phyloP scores from a whole-genome alignment of 2,797 vertebrate species.

The Myripristis jacobus region DNA sequence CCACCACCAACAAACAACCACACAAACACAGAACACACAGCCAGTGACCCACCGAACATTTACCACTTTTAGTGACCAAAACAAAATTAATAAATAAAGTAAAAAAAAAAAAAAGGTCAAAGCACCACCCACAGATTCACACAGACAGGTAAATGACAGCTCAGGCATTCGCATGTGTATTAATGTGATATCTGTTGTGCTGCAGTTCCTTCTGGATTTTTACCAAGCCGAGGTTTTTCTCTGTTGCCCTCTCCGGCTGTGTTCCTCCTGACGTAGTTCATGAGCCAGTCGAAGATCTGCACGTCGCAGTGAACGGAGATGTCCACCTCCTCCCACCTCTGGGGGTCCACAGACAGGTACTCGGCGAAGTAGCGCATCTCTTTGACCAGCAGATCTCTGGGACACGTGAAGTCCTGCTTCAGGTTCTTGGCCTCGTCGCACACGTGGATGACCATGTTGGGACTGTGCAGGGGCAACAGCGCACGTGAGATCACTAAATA shows the following conservation, averaged over 20 bases:
- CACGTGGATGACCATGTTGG: conserved; percentile 98
- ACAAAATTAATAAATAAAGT: no score
- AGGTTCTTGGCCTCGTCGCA: conserved; percentile 98
- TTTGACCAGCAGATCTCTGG: conserved; percentile 93
- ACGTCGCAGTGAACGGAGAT: conserved; percentile 98
- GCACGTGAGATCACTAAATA: background rate
- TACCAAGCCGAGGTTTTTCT: conserved; percentile 92
- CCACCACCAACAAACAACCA: conserved; percentile 56
- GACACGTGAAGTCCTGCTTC: conserved; percentile 96
- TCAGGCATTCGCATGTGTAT: conserved; percentile 33
- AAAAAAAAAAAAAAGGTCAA: conserved; percentile 11
- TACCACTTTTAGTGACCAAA: conserved; percentile 35
- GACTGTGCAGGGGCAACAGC: conserved; percentile 77
- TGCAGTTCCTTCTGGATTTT: background rate
- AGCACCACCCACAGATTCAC: conserved; percentile 19
- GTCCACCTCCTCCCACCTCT: conserved; percentile 98
- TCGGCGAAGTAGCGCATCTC: conserved; percentile 99
- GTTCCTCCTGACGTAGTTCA: conserved; percentile 95
- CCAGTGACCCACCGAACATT: conserved; percentile 55
- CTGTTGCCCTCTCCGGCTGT: conserved; percentile 81
- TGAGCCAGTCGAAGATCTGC: conserved; percentile 99
- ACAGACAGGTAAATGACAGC: conserved; percentile 39
- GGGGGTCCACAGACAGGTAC: conserved; percentile 93
- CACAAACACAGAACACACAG: conserved; percentile 60
- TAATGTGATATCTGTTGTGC: conserved; percentile 12